These are phyloP conservation scores for Tragelaphus strepsiceros DNA, from an alignment of 2,113 vertebrate genomes.

Conservation along the genomic window DNA sequence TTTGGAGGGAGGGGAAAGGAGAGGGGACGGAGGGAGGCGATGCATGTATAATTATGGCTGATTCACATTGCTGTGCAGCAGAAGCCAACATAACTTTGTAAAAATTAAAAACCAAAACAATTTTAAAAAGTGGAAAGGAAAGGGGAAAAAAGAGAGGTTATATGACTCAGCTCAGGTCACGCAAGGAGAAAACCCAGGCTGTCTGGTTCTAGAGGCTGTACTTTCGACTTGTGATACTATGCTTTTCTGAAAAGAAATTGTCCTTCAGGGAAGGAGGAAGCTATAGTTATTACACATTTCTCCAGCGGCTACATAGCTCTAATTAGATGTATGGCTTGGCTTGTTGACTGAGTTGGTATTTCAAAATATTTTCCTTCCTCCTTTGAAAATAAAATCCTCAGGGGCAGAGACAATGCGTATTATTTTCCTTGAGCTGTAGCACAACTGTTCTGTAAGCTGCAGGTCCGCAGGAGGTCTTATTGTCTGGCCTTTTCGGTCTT, in stretches of 20 bases:
- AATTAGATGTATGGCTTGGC: neutral
- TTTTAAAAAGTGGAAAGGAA: neutral
- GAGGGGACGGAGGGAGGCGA: neutral
- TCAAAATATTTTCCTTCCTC: constrained; percentile 8
- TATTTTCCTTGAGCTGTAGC: neutral
- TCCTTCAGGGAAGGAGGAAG: neutral
- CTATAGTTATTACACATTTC: neutral
- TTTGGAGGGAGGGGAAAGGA: neutral
- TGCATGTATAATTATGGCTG: neutral
- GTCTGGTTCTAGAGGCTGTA: neutral
- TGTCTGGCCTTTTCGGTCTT: neutral
- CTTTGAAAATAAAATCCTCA: neutral
- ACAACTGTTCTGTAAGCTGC: neutral
- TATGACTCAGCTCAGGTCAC: neutral
- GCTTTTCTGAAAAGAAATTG: neutral
- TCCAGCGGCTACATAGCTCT: neutral
- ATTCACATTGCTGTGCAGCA: neutral
- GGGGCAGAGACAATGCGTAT: neutral
- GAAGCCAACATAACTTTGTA: neutral
- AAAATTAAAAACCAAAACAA: neutral
- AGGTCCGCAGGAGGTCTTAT: neutral
- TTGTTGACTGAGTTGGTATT: neutral
- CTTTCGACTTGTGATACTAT: neutral
- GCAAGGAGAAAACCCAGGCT: neutral
- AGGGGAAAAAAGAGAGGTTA: neutral